Base-by-base conservation (phyloP, 2,113 vertebrate species). In the Cryptoleucopteryx plumbea region DNA sequence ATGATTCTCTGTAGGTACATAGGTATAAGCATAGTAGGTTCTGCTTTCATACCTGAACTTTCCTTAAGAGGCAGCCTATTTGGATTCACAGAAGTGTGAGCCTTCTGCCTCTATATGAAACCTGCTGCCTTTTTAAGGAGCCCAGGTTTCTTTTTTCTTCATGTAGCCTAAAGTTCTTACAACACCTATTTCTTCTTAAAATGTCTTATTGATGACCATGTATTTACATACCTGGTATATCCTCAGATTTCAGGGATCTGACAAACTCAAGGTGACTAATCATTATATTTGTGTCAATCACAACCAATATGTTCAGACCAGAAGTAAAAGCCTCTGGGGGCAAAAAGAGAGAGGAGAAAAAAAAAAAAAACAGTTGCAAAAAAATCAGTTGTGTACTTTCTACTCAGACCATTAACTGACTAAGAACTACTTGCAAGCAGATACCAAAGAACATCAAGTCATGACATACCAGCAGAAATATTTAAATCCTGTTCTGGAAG, bases 281-380 rank as follows among this genome's bases (percentile, higher is more conserved):
- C 90, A 99, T 98, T 96, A 99, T 98, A 96, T 99, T 99, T 90
- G 99, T 99, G 95, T 99, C 99, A 91, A 99, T 97, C 87, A 99
- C 98, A 81, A 99, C 97, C 43, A 99, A 93, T 3, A 99, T 96
- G 62, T 98, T 98, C 95, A 98, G 97, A 74, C 98, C 98, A 85
- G 94, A 97, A 81, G 95, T 55, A 55, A 96, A 96, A 97, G 96
- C 97, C 98, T 93, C 93, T 98, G 86, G 11, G 94, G 45, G 4
- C 2, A 2, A 12, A 59, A 78, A 42, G 16, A 27, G 5, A 55
- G 34, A 9, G 42, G 42, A 11, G 27, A 48, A 25, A 58, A 36
- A 52, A 70, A 70, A 93, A 84, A 68, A 43, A 42, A 40, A 7
- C 10, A 93, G 36, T 90, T 42, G 72, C n/a, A 86, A 32, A 29